Percentiles rank a stretch among this genome's conserved stretches.
phyloP scores from a whole-genome alignment of 2,888 invertebrate species.

The Trisateles emortualis region DNA sequence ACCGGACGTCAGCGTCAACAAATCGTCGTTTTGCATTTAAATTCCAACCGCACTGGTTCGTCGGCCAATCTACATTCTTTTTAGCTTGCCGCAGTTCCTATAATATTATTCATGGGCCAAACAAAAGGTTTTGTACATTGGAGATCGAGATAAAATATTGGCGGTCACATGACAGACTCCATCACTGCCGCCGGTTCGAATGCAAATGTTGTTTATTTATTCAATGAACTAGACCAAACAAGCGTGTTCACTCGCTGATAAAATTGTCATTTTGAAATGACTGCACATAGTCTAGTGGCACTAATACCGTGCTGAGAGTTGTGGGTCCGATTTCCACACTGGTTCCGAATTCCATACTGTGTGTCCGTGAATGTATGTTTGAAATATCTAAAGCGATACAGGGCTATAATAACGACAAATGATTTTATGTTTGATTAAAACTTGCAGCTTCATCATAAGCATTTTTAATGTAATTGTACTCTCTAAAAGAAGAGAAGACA shows the following conservation, averaged over 20 bases:
- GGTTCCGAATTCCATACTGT: no score
- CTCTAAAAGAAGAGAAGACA: no score
- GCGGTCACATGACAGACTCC: constrained; percentile 21
- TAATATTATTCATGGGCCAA: constrained; percentile 40
- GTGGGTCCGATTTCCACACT: no score
- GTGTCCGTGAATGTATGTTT: no score
- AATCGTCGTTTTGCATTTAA: constrained; percentile 35
- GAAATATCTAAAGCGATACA: no score
- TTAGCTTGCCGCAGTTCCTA: constrained; percentile 18
- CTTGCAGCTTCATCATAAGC: no score
- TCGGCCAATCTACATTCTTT: constrained; percentile 31
- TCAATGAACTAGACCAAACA: constrained; percentile 15
- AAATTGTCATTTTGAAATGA: constrained; percentile 18
- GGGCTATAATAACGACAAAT: no score
- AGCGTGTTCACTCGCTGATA: constrained; percentile 17
- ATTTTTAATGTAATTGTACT: no score
- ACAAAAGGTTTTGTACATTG: constrained; percentile 37
- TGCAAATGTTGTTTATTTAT: constrained; percentile 31
- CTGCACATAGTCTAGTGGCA: no score
- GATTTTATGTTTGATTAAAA: no score
- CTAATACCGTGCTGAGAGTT: no score
- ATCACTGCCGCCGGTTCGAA: constrained; percentile 19
- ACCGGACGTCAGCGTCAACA: constrained; percentile 26
- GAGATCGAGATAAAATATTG: constrained; percentile 42
- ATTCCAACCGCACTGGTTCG: constrained; percentile 28